Conservation (phyloP, 35 echinoderm and acorn worm genomes). For the Ptychodera flava region DNA sequence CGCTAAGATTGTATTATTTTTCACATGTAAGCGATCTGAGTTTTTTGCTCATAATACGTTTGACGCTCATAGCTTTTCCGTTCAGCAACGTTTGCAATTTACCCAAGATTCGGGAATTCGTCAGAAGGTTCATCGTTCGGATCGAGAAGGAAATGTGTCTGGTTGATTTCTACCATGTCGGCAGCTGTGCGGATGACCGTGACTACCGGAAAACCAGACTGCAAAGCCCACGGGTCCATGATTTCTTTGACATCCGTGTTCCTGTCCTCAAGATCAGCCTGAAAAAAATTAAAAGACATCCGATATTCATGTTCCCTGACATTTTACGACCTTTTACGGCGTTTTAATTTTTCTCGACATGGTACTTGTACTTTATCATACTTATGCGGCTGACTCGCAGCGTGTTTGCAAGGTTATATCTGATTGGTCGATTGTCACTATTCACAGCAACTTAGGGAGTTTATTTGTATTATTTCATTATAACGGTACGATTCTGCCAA, state of each 20-base stretch:
- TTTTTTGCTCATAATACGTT: neutral
- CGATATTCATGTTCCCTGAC: neutral
- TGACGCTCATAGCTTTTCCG: neutral
- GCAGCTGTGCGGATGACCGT: neutral
- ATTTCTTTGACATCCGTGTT: slow-evolving; percentile 74
- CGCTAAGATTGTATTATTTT: no score
- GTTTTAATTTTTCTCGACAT: neutral
- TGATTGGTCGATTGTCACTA: neutral
- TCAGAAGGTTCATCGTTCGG: slow-evolving; percentile 52
- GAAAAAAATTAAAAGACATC: neutral
- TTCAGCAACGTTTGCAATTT: neutral
- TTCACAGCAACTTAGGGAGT: neutral
- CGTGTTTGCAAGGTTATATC: neutral
- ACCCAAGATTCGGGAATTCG: slow-evolving; percentile 55
- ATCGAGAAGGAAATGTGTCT: slow-evolving; percentile 85
- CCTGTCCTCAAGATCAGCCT: slow-evolving; percentile 47
- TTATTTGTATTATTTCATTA: no score
- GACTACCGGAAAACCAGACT: slow-evolving; percentile 76
- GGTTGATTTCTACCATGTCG: slow-evolving; percentile 26
- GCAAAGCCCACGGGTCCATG: slow-evolving; percentile 95
- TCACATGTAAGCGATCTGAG: neutral
- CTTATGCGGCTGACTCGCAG: no score
- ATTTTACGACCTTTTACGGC: neutral
- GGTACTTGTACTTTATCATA: neutral
- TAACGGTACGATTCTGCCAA: no score